These are phyloP conservation scores for Cerceris rybyensis DNA, from an alignment of 2,888 invertebrate genomes.

Conservation along the genomic window DNA sequence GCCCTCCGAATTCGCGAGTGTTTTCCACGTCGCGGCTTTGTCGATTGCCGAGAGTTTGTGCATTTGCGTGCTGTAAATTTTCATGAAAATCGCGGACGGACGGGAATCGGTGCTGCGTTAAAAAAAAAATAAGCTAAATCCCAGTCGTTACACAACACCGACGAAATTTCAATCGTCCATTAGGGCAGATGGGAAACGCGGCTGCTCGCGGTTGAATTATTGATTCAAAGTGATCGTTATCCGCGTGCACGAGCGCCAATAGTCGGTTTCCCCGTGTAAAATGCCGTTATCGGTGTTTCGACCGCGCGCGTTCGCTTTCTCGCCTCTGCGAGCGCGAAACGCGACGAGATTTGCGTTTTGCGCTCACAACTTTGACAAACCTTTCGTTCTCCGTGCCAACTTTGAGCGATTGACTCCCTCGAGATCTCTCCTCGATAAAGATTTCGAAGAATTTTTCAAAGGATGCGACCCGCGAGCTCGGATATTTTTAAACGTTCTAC, in stretches of 20 bases:
- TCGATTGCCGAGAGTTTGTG: too few species aligned
- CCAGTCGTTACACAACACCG: conserved; percentile 15
- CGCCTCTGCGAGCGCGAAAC: conserved; percentile 3
- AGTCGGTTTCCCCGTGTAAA: conserved; percentile 48
- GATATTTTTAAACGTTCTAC: not conserved
- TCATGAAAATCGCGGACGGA: conserved; percentile 17
- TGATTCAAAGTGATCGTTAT: conserved; percentile 65
- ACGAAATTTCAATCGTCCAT: conserved; percentile 59
- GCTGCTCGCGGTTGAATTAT: conserved; percentile 64
- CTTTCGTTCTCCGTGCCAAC: not conserved
- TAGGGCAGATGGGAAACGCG: conserved; percentile 50
- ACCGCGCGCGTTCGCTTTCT: conserved; percentile 32
- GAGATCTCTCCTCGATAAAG: too few species aligned
- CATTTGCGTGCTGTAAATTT: conserved; percentile 2
- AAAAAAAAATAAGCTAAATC: conserved; percentile 7
- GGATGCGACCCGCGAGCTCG: not conserved
- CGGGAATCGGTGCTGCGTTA: not conserved
- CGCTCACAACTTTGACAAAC: not conserved
- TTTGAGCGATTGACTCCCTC: too few species aligned
- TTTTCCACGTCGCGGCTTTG: too few species aligned
- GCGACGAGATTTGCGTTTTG: too few species aligned
- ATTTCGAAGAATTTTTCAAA: not conserved
- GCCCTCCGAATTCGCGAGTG: too few species aligned
- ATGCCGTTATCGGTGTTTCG: conserved; percentile 42
- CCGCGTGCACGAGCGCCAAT: conserved; percentile 47